Evolutionary conservation across 2,797 vertebrate species (phyloP).

Genomic region (Chelonia mydas): DNA sequence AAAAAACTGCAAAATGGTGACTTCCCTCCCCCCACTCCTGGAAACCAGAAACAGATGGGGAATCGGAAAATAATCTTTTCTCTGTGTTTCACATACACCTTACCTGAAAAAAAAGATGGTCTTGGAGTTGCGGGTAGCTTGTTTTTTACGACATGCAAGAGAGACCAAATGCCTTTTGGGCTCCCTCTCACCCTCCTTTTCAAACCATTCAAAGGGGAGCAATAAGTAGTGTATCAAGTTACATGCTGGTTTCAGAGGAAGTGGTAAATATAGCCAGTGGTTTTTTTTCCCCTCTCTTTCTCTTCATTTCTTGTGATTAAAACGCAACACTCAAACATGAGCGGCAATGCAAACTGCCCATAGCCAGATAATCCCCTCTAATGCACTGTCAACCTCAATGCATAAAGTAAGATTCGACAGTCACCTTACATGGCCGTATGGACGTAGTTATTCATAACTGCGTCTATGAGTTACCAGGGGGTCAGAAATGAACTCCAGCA

Average conservation of each 20-base stretch:
- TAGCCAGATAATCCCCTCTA: background rate
- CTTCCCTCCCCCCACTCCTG: background rate
- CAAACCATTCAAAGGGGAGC: background rate
- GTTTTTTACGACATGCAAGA: background rate
- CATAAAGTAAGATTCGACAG: background rate
- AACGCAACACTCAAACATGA: background rate
- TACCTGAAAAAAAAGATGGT: background rate
- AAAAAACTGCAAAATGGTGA: slow-evolving; percentile 2
- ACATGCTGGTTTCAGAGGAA: slow-evolving; percentile 54
- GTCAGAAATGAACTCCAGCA: background rate
- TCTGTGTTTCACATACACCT: accelerated
- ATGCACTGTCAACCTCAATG: background rate
- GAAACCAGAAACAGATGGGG: background rate
- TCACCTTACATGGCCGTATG: accelerated
- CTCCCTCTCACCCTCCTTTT: background rate
- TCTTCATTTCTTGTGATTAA: slow-evolving; percentile 36
- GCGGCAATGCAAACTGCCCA: background rate
- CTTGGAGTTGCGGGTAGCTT: accelerated
- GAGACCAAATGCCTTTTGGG: background rate
- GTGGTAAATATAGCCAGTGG: slow-evolving; percentile 44
- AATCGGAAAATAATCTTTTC: background rate
- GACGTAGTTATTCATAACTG: background rate
- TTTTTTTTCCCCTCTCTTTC: background rate
- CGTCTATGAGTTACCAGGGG: accelerated
- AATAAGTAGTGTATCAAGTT: background rate